Base-by-base conservation (phyloP, 2,888 invertebrate species). In the Leucania comma region DNA sequence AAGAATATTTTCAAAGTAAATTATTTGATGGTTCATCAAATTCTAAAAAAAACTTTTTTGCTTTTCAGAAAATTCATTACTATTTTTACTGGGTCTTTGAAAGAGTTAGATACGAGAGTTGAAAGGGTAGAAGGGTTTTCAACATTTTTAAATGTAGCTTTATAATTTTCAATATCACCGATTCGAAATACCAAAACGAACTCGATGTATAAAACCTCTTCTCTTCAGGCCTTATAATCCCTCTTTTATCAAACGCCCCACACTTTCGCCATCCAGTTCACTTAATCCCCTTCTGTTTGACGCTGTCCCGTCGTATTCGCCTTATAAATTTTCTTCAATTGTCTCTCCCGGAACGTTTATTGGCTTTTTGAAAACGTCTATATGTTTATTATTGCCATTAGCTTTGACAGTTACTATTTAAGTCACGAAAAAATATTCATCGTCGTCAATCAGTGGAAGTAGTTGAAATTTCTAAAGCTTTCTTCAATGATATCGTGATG, bases 401-500 rank as follows among this genome's bases (percentile, higher is more conserved):
- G 46, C 26, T 53, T 63, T 63, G 22, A 8, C 46, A 58, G 29
- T 72, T 48, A 46, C n/a, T 26, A 12, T 46, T 35, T 61, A 24
- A 14, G 73, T 57, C 29, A 57, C 63, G 62, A 32, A 51, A 61
- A 51, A 38, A 38, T 58, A 14, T 78, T 78, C 26, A 12, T 56
- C 17, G 26, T 22, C n/a, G n/a, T 59, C 35, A 22, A 56, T 29
- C 29, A 14, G 0, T 42, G 32, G 22, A 42, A 9, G 42, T 42
- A 51, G 32, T 57, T 17, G 42, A 32, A 50, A 26, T 57, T 57
- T 56, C 10, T 29, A 58, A 54, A 35, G 60, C 14, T 51, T 56
- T 24, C 20, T 38, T 14, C 20, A 64, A 24, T 50, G 29, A n/a
- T 68, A 20, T 58, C 81, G 81, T 81, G 81, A 59, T 68, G 46